These are phyloP conservation scores for Ochropleura leucogaster DNA, from an alignment of 2,888 invertebrate species.

Conservation along the genomic window DNA sequence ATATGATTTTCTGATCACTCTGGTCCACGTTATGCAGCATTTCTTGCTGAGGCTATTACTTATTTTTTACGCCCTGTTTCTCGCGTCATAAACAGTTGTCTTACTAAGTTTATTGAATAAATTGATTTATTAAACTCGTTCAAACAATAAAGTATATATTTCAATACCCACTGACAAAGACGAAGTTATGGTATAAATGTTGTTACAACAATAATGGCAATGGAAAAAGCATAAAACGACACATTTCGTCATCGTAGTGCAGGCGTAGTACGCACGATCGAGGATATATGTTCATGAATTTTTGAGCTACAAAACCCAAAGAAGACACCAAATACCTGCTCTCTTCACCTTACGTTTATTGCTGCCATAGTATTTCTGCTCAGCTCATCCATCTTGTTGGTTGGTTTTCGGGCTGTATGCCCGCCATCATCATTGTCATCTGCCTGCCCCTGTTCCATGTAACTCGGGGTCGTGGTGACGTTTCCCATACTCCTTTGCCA, in stretches of 20 bases:
- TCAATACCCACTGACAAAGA: neutral
- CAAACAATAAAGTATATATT: neutral
- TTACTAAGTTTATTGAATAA: neutral
- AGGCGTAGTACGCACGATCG: neutral
- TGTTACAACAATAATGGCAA: neutral
- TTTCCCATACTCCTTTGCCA: neutral
- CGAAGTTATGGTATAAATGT: neutral
- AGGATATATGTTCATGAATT: too few relatives aligned
- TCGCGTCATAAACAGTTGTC: neutral
- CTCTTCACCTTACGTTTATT: neutral
- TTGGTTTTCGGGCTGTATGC: neutral
- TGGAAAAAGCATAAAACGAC: constrained; percentile 1
- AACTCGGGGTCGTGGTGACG: neutral
- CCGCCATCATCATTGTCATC: neutral
- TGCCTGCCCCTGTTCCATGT: neutral
- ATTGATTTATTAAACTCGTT: neutral
- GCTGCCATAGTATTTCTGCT: neutral
- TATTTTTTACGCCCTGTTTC: too few relatives aligned
- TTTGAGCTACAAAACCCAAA: too few relatives aligned
- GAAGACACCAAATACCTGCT: too few relatives aligned
- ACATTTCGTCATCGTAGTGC: too few relatives aligned
- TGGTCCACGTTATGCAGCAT: neutral
- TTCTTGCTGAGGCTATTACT: neutral
- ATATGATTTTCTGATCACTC: neutral
- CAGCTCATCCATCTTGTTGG: neutral